Evolutionary conservation across 1,140 invertebrate species (phyloP).

Genomic region (Panulirus ornatus): DNA sequence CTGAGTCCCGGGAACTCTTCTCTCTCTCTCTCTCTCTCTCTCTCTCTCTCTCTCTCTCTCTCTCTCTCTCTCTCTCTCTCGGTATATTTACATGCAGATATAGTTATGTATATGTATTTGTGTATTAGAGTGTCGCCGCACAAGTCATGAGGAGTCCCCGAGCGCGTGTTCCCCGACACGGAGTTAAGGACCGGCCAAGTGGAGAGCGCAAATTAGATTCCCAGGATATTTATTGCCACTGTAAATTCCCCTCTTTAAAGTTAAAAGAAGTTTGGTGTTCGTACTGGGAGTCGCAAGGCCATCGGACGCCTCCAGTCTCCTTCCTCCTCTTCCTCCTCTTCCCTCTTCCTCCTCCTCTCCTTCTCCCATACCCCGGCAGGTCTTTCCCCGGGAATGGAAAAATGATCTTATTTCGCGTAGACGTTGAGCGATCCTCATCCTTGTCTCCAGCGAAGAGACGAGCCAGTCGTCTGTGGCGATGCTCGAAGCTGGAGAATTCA

Average conservation of each 20-base stretch:
- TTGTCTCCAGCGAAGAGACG: too few relatives aligned
- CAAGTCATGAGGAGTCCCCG: too few relatives aligned
- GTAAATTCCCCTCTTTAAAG: conserved; percentile 10
- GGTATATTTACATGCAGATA: too few relatives aligned
- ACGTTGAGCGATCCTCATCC: not conserved
- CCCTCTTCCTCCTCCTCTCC: not conserved
- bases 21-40: too few relatives aligned
- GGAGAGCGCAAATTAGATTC: conserved; percentile 8
- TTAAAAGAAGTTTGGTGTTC: conserved; percentile 23
- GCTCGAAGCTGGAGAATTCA: too few relatives aligned
- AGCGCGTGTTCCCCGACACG: too few relatives aligned
- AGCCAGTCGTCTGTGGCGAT: too few relatives aligned
- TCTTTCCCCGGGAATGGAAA: not conserved
- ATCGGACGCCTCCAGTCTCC: not conserved
- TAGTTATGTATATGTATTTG: too few relatives aligned
- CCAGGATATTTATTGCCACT: conserved; percentile 1
- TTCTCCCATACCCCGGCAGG: not conserved
- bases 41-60: too few relatives aligned
- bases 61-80: too few relatives aligned
- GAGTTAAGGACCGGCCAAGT: not conserved
- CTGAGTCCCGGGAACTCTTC: too few relatives aligned
- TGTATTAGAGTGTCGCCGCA: too few relatives aligned
- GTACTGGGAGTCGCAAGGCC: not conserved
- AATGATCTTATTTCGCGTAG: not conserved
- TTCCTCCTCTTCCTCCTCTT: not conserved